Percentiles rank a stretch among this genome's conserved stretches.
These are phyloP conservation scores for Fregetta grallaria DNA, from an alignment of 2,113 vertebrate species.

Conservation along the genomic window DNA sequence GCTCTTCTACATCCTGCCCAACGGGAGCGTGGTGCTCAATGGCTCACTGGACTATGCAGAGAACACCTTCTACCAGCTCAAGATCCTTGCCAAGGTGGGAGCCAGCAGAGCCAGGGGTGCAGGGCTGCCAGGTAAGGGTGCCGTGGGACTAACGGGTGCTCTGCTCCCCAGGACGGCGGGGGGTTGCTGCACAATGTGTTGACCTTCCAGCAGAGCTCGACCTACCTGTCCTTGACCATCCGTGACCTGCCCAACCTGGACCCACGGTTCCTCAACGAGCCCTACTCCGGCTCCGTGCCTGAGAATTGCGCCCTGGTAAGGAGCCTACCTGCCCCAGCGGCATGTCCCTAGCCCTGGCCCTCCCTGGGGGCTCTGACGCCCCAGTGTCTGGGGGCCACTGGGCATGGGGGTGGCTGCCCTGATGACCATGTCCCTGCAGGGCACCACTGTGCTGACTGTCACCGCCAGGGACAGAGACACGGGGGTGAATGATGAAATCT, in stretches of 20 bases:
- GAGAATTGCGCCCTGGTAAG: conserved; percentile 32
- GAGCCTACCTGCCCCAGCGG: background rate
- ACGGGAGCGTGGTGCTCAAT: conserved; percentile 18
- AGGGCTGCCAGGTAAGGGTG: background rate
- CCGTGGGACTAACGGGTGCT: background rate
- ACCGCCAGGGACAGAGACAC: conserved; percentile 24
- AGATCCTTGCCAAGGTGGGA: conserved; percentile 16
- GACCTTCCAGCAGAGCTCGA: background rate
- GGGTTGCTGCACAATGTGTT: background rate
- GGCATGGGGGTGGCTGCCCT: background rate
- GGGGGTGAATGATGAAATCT: conserved; percentile 36
- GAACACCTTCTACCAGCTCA: conserved; percentile 55
- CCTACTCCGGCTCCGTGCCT: background rate
- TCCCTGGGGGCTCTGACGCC: background rate
- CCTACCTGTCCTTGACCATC: conserved; percentile 28
- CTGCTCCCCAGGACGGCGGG: background rate
- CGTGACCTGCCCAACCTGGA: background rate
- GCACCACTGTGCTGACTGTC: conserved; percentile 25
- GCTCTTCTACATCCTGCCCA: conserved; percentile 46
- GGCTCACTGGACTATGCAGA: conserved; percentile 42
- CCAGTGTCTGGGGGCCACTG: background rate
- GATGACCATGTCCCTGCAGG: background rate
- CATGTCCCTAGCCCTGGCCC: background rate
- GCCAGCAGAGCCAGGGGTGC: fast-evolving
- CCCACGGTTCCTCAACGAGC: conserved; percentile 29